Conservation (phyloP, 2,797 vertebrate species). For the Lerista edwardsae region DNA sequence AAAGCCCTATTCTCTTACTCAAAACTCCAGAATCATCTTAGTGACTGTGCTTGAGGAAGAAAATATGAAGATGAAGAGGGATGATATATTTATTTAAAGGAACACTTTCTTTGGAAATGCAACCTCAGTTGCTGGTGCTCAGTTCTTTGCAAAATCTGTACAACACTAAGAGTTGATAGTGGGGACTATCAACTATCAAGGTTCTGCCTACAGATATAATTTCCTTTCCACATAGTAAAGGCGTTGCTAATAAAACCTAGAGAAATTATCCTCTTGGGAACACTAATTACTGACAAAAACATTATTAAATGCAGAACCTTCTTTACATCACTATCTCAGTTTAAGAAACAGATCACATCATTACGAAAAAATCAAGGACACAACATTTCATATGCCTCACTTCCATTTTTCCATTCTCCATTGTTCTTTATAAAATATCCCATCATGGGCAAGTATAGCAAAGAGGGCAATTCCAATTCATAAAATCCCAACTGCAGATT, state of each 20-base stretch:
- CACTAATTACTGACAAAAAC: neutral
- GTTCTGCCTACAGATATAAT: neutral
- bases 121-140: neutral
- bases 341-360: constrained; percentile 50
- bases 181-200: neutral
- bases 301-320: neutral
- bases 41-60: neutral
- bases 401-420: neutral
- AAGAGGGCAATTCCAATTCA: neutral
- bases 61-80: neutral
- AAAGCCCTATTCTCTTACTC: neutral
- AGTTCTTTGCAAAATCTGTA: neutral
- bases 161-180: neutral
- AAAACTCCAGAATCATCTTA: neutral
- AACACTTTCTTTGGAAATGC: neutral
- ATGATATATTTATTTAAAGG: neutral
- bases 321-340: constrained; percentile 23
- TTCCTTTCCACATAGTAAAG: neutral
- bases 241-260: neutral
- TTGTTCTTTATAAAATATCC: neutral
- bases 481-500: neutral
- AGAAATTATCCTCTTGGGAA: neutral
- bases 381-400: constrained; percentile 27
- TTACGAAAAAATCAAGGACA: constrained; percentile 48
- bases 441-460: too few relatives aligned